These are phyloP conservation scores for Apomyelois bistriatella DNA, from an alignment of 2,888 invertebrate genomes.

Conservation along the genomic window DNA sequence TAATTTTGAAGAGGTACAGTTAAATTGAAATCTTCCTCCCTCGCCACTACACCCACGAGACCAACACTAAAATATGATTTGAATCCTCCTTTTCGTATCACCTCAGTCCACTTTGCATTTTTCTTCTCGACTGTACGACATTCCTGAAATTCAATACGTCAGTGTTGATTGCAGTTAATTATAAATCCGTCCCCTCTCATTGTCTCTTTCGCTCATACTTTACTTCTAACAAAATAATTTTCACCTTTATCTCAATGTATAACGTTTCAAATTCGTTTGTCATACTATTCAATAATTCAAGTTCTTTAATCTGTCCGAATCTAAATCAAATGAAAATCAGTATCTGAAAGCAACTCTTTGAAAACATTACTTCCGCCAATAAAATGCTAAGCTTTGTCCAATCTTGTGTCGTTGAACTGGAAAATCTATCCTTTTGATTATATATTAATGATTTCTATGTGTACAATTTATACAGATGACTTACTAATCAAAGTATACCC, in stretches of 20 bases:
- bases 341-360: conserved; percentile 58
- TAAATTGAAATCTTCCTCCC: no score
- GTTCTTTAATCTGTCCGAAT: conserved; percentile 58
- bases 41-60: no score
- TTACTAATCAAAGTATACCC: no score
- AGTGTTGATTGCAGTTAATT: conserved; percentile 80
- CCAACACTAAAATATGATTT: no score
- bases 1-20: no score
- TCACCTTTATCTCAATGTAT: conserved; percentile 9
- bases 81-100: no score
- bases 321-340: conserved; percentile 73
- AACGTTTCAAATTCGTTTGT: conserved; percentile 31
- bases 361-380: conserved; percentile 71
- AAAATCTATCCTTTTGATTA: conserved; percentile 22
- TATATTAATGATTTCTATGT: conserved; percentile 2
- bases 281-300: conserved; percentile 27
- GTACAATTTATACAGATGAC: no score
- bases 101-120: conserved; percentile 21
- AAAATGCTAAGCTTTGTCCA: conserved; percentile 58
- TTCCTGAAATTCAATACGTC: conserved; percentile 76
- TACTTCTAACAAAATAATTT: not conserved
- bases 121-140: conserved; percentile 48
- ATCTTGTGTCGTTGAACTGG: conserved; percentile 30
- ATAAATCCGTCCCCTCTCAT: conserved; percentile 76
- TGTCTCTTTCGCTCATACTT: conserved; percentile 55